Evolutionary conservation across 2,113 vertebrate species (phyloP).

Genomic region (Hypanus sabinus): DNA sequence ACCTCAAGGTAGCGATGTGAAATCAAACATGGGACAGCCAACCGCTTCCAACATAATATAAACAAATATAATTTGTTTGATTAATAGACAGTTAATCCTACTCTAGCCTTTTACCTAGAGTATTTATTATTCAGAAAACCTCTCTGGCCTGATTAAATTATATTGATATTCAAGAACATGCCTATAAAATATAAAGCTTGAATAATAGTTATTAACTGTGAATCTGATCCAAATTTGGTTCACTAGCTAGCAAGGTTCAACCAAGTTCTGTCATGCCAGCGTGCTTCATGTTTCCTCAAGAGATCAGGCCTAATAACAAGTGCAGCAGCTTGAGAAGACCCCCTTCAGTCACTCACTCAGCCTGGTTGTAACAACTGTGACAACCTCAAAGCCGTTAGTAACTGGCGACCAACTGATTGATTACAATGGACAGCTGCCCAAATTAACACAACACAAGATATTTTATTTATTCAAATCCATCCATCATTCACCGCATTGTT

Average conservation of each 20-base stretch:
- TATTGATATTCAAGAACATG: not conserved
- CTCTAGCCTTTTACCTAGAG: not conserved
- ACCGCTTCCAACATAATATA: too few relatives aligned
- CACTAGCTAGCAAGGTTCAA: not conserved
- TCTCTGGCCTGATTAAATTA: not conserved
- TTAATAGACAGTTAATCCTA: not conserved
- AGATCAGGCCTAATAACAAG: conserved; percentile 2
- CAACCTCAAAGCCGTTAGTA: not conserved
- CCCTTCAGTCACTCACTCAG: not conserved
- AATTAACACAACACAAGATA: not conserved
- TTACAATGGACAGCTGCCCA: not conserved
- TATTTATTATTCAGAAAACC: not conserved
- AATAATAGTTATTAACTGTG: not conserved
- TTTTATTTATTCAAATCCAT: conserved; percentile 13
- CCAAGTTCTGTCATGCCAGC: not conserved
- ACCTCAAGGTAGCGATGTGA: too few relatives aligned
- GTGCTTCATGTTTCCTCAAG: not conserved
- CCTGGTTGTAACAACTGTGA: not conserved
- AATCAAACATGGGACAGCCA: too few relatives aligned
- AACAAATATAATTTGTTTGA: not conserved
- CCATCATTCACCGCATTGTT: not conserved
- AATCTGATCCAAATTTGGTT: not conserved
- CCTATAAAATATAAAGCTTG: not conserved
- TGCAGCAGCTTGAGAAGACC: conserved; percentile 28
- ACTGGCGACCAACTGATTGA: not conserved